Evolutionary conservation across 1,140 invertebrate genomes (phyloP).

Genomic region (Drosophila tropicalis): DNA sequence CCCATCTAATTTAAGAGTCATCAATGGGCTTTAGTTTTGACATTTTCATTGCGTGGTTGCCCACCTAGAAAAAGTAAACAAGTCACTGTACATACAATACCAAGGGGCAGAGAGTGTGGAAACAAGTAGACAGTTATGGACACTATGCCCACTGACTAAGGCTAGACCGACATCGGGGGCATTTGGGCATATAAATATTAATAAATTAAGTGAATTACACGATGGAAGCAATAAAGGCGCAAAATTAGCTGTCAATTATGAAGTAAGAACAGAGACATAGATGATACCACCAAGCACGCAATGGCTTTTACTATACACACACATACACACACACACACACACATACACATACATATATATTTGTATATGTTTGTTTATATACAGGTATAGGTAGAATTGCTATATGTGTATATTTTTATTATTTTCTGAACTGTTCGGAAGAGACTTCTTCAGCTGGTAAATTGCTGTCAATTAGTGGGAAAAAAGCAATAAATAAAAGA

Average conservation of each 20-base stretch:
- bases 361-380: background rate
- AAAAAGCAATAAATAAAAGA: constrained; percentile 73
- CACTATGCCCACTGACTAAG: constrained; percentile 2
- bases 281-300: constrained; percentile 55
- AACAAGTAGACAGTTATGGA: background rate
- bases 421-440: constrained; percentile 19
- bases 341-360: background rate
- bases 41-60: constrained; percentile 38
- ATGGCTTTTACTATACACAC: constrained; percentile 27
- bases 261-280: constrained; percentile 46
- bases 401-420: constrained; percentile 25
- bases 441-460: constrained; percentile 71
- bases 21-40: constrained; percentile 43
- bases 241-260: constrained; percentile 73
- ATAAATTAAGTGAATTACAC: constrained; percentile 61
- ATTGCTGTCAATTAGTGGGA: constrained; percentile 73
- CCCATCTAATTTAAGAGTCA: constrained; percentile 36
- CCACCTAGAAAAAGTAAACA: constrained; percentile 21
- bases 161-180: background rate
- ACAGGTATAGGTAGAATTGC: background rate
- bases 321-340: background rate
- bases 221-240: constrained; percentile 57
- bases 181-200: constrained; percentile 53
- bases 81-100: background rate
- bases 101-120: background rate